Evolutionary conservation across 2,797 vertebrate species (phyloP), one percentile per base, ranked within the genome.

Genomic region (Euphonia xanthogaster): DNA sequence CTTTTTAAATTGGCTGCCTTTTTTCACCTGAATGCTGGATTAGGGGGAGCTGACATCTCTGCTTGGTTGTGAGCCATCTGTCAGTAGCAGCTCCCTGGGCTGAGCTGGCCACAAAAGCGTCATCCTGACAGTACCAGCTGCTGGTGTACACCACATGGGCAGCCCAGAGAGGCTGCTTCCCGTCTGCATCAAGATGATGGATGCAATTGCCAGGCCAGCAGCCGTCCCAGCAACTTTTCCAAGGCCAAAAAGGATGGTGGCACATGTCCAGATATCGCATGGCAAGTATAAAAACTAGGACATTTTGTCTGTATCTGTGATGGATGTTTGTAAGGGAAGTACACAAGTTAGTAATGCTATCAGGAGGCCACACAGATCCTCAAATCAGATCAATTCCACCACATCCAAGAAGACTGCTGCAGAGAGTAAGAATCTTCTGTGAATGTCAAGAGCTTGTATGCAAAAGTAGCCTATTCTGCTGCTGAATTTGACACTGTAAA

Each of bases 211-310:
- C 2, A 86, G 67, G 11, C 88, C 97, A 76, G 97, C 97, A 40
- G 92, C 77, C 2, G 91, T 93, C 63, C 82, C 97, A 66, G 86
- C 86, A 47, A 75, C 91, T 12, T 88, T 97, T 67, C 91, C 94
- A 31, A 93, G 96, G 61, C 97, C 96, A 10, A 96, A 98, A 91
- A 97, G 95, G 65, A 95, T 97, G 16, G 96, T 98, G 20, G 91
- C 96, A 2, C 91, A 97, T 14, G 86, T 97, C 71, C 96, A 98
- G 74, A 93, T 97, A 82, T 86, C 96, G 67, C 90, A 72, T 8
- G 97, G 97, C 94, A 73, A 68, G 94, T 96, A 28, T 37, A 55
- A 19, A 30, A 67, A 70, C 18, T 51, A 33, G n/a, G 48, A 84
- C 17, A 35, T 87, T 76, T 80, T 90, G 37, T 72, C 74, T 87